Percentiles rank a stretch among this genome's conserved stretches.
Conservation (phyloP, 2,113 vertebrate genomes). For the Cranoglanis bouderius region DNA sequence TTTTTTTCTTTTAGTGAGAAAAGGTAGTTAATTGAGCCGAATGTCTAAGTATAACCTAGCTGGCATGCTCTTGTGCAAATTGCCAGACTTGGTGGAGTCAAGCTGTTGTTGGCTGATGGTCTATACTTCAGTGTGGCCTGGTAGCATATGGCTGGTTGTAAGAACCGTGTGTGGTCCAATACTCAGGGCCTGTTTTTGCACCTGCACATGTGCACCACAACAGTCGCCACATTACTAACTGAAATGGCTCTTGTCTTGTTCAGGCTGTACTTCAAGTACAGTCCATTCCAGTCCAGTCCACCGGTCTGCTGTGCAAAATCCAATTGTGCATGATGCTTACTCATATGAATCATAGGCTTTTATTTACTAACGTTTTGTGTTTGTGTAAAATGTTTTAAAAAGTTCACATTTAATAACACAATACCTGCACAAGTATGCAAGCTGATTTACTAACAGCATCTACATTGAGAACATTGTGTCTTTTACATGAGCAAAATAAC, state of each 20-base stretch:
- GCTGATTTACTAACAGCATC: not conserved
- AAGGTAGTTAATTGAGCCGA: not conserved
- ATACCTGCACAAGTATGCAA: not conserved
- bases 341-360: not conserved
- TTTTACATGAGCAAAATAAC: not conserved
- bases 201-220: slow-evolving; percentile 53
- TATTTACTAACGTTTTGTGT: not conserved
- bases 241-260: not conserved
- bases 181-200: slow-evolving; percentile 51
- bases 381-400: not conserved
- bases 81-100: slow-evolving; percentile 52
- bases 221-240: not conserved
- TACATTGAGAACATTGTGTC: not conserved
- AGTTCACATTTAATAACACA: not conserved
- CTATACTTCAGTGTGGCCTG: slow-evolving; percentile 40
- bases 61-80: slow-evolving; percentile 7
- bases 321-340: not conserved
- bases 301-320: too few species aligned
- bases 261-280: not conserved
- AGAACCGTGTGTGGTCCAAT: slow-evolving; percentile 31
- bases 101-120: slow-evolving; percentile 41
- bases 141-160: slow-evolving; percentile 18
- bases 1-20: slow-evolving; percentile 14
- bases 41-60: slow-evolving; percentile 49
- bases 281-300: too few species aligned